Base-by-base conservation (phyloP, 1,140 invertebrate genomes). In the Temnothorax nylanderi region DNA sequence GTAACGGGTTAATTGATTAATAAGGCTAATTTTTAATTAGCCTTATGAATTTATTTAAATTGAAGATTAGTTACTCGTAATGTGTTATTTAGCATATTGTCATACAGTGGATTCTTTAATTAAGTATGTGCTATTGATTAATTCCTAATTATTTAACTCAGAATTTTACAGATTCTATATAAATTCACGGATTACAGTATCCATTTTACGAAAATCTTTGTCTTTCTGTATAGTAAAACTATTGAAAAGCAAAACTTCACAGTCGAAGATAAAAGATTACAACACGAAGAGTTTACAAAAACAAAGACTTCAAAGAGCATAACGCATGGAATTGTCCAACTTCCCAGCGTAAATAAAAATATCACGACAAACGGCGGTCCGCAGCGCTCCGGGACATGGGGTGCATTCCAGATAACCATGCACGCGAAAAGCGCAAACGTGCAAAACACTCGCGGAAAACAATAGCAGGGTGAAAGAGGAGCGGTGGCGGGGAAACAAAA, bases 361-460 rank as follows among this genome's bases (percentile, higher is more conserved):
- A 84, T 75, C 80, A 44, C 80, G 80, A 84, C 69, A 84, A 84
- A 75, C 80, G 80, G 11, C 13, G 41, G 44, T 75, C 54, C 67
- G 44, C 41, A 74, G 34, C 41, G 69, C 54, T 84, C 49, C 54
- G 41, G 69, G 54, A 84, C 80, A 84, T 44, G 44, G 41, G 69
- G 32, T 75, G 80, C 80, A 84, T 84, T 84, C 80, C 80, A 75
- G 69, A 84, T 84, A 84, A 41, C 69, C 54, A 84, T 60, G 54
- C 54, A 84, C 44, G 80, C 71, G 80, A 84, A 84, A 84, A 84
- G 54, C 69, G 69, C 69, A 84, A 84, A 82, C 67, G 78, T 47
- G 80, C 80, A 67, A 82, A 82, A 84, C 69, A 74, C 80, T 84
- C 54, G 56, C 26, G 47, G 18, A 47, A 58, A 74, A 84, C 80